Evolutionary conservation across 2,113 vertebrate genomes (phyloP), one percentile per base, ranked within the genome.

Genomic region (Hiodon alosoides): DNA sequence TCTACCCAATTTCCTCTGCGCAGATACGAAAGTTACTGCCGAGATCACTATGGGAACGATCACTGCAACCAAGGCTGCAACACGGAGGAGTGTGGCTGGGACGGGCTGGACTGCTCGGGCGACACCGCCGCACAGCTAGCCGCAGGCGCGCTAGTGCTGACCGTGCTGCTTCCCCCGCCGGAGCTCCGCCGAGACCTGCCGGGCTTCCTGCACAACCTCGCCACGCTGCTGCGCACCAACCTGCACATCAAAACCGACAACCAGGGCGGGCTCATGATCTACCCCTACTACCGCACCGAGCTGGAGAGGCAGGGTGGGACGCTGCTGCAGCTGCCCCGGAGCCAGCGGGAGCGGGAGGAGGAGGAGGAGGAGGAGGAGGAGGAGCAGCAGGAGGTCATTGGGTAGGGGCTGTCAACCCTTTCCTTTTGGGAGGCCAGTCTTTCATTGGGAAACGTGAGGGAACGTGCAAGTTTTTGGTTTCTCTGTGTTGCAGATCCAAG

Each of bases 61-160:
- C 85, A 87, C 70, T 98, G 96, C 16, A 94, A 98, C 87, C 85
- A 88, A 81, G 95, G 96, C 61, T 98, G 96, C 81, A 89, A 96
- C 79, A 97, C 85, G 0, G 93, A 93, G 83, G 95, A 91, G 64
- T 98, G 96, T 3, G 95, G 94, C 86, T 98, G 96, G 96, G 96
- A 98, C 0, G 96, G 96, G 8, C 89, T 97, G 83, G 96, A 98
- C 87, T 98, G 96, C 8, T 91, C 92, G 0, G 59, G 51, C 0
- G 88, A 92, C 79, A 86, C 75, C 50, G 89, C 93, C 0, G 81
- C 95, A 79, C 89, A 89, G 71, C 72, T 94, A 82, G 92, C 90
- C 0, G 85, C 87, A 0, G 96, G 95, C 3, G 93, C 90, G 1
- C 86, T 98, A 11, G 86, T 98, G 7, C 85, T 98, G 0, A 94